Evolutionary conservation across 2,797 vertebrate species (phyloP).

Genomic region (Gymnothorax javanicus): DNA sequence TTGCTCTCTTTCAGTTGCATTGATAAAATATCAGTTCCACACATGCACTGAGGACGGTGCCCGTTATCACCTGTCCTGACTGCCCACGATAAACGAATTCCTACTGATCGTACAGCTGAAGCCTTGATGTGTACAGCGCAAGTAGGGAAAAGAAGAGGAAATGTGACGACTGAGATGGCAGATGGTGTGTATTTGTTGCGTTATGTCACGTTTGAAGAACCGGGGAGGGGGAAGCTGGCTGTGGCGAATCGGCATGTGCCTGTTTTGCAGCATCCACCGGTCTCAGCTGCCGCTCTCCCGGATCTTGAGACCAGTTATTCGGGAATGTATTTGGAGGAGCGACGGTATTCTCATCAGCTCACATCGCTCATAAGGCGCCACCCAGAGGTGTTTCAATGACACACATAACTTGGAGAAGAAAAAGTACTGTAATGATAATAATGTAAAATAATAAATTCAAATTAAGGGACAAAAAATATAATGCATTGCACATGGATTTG

Average conservation of each 20-base stretch:
- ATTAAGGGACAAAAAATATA: not conserved
- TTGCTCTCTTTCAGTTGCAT: not conserved
- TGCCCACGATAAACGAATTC: not conserved
- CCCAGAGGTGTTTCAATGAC: conserved; percentile 45
- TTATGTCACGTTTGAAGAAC: not conserved
- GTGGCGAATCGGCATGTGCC: conserved; percentile 3
- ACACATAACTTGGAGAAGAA: not conserved
- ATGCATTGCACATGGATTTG: not conserved
- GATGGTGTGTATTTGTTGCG: not conserved
- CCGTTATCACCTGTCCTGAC: not conserved
- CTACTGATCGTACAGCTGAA: not conserved
- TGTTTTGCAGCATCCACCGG: conserved; percentile 33
- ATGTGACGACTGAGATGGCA: not conserved
- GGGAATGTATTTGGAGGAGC: conserved; percentile 46
- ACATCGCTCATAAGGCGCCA: conserved; percentile 53
- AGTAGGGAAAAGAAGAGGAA: not conserved
- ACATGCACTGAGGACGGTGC: not conserved
- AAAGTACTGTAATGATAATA: not conserved
- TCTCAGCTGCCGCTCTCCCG: conserved; percentile 62
- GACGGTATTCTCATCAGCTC: conserved; percentile 49
- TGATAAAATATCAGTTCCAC: not conserved
- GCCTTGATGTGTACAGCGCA: not conserved
- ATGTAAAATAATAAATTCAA: not conserved
- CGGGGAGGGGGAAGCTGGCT: not conserved
- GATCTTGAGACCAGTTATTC: conserved; percentile 46